Base-by-base conservation (phyloP, 2,797 vertebrate genomes). In the Etheostoma nigrum region DNA sequence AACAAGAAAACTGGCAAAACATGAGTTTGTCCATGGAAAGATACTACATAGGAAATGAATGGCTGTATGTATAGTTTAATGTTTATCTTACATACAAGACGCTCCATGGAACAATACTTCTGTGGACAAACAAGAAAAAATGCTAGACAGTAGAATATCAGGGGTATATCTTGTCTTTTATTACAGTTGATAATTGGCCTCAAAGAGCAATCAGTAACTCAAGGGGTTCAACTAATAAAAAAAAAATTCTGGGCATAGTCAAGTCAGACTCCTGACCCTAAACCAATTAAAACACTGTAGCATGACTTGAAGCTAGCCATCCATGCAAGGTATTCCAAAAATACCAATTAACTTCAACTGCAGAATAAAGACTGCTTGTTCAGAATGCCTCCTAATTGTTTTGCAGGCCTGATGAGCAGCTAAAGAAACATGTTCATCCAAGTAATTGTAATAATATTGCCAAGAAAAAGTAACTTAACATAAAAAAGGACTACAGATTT, bases 231-330 rank as follows among this genome's bases (percentile, higher is more conserved):
- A 52, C 40, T 58, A 19, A 60, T n/a, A 18, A 27, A 27, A 27
- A 6, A 6, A 68, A 54, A 63, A 16, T n/a, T n/a, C n/a, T 36
- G 27, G 14, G 40, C 54, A 53, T 57, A 47, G 44, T 42, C 10
- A 62, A 74, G 53, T 74, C 63, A 72, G 14, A 70, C 74, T 76
- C 55, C 51, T 78, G 72, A 91, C 88, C 80, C 76, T 52, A 70
- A 78, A 60, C 62, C 81, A 86, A 83, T 92, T 87, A 86, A 86
- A 86, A 84, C 81, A 71, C 53, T 55, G 42, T 14, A 67, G 77
- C 57, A 57, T 73, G 81, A 90, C 69, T 83, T 79, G 71, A 71
- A 86, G 67, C 73, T 72, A 88, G 47, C 58, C 83, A 84, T 75
- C 71, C 76, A 74, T 88, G 75, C 62, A 74, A 63, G 67, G 52